Evolutionary conservation across 2,113 vertebrate species (phyloP).

Genomic region (Melanocharis versteri): DNA sequence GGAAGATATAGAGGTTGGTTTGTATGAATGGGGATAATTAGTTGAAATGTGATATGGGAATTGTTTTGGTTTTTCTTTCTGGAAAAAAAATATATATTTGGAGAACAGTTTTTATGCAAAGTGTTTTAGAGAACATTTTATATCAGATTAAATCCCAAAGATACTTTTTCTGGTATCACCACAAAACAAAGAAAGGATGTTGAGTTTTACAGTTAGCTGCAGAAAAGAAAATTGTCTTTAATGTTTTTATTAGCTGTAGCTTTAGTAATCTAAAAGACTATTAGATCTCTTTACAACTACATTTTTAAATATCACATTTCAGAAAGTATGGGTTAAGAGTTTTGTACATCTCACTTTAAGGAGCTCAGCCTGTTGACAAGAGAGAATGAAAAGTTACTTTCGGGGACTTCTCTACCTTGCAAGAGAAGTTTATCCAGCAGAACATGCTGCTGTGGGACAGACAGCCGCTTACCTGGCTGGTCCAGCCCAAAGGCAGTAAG

Average conservation of each 20-base stretch:
- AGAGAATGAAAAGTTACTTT: neutral
- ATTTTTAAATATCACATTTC: neutral
- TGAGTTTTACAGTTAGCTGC: neutral
- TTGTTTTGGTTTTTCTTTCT: neutral
- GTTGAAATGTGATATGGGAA: constrained; percentile 10
- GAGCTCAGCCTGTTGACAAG: neutral
- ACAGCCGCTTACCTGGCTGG: neutral
- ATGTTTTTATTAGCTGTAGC: neutral
- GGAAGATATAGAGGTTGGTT: neutral
- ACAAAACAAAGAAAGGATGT: neutral
- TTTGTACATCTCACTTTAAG: neutral
- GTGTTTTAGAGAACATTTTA: neutral
- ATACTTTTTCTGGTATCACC: neutral
- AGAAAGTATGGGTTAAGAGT: neutral
- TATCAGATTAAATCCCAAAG: neutral
- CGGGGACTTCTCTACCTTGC: neutral
- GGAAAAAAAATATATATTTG: neutral
- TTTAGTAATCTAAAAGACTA: neutral
- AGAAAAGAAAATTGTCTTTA: neutral
- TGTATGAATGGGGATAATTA: constrained; percentile 29
- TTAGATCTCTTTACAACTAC: neutral
- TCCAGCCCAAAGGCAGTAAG: neutral
- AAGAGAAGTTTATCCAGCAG: neutral
- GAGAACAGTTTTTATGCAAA: neutral
- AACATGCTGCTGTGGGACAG: neutral